Percentiles rank a stretch among this genome's conserved stretches.
These are phyloP conservation scores for Limnodromus scolopaceus DNA, from an alignment of 2,797 vertebrate genomes.

Conservation along the genomic window DNA sequence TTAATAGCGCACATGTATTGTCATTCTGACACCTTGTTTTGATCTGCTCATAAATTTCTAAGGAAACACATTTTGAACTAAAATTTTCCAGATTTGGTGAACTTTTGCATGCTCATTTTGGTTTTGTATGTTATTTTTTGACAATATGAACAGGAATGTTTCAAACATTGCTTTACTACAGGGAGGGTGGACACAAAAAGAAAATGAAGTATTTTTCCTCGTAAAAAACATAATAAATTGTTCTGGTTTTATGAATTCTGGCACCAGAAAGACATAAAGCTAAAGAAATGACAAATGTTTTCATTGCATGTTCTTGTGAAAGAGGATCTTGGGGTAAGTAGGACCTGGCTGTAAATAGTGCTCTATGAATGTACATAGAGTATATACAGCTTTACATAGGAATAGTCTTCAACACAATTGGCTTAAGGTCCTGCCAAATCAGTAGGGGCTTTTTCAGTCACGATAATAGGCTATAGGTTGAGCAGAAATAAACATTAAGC, in stretches of 20 bases:
- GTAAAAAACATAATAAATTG: background rate
- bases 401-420: background rate
- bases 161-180: background rate
- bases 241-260: background rate
- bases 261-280: background rate
- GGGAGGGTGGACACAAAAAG: background rate
- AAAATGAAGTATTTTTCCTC: background rate
- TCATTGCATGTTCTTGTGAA: background rate
- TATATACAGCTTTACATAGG: background rate
- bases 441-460: background rate
- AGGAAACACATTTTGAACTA: background rate
- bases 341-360: background rate
- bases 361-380: background rate
- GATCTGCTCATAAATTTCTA: background rate
- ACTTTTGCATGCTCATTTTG: background rate
- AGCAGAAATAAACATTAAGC: background rate
- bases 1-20: background rate
- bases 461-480: background rate
- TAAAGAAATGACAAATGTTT: background rate
- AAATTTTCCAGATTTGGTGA: background rate
- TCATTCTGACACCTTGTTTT: background rate
- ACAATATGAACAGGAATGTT: background rate
- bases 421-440: background rate
- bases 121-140: background rate
- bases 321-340: background rate